Evolutionary conservation across 1,140 invertebrate genomes (phyloP), one percentile per base, ranked within the genome.

Genomic region (Drosophila leontia): DNA sequence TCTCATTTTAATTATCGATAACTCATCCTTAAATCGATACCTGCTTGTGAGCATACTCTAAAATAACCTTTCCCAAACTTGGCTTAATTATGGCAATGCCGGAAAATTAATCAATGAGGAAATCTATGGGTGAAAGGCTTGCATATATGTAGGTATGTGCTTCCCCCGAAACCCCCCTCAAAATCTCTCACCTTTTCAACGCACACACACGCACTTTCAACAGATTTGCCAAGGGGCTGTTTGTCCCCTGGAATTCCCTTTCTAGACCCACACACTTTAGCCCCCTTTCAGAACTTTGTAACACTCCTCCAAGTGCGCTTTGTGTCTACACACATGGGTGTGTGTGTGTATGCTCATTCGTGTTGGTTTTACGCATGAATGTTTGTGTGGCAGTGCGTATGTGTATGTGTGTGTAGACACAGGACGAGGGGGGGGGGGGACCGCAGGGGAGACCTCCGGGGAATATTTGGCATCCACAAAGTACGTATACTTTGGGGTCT

Each of bases 401-500:
- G 44, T 57, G 59, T 55, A 9, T 2, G 9, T 0, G 15, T 15
- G 26, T 61, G 37, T 67, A n/a, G 50, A 7, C 6, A 12, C 15
- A 34, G 26, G 23, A 11, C 7, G 34, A 11, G 1, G 1, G 12
- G 6, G 26, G 6, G 26, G 7, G 13, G 15, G 37, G 9, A 34
- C 44, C 37, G n/a, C 47, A 53, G 32, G 48, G 32, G 48, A n/a
- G 37, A 65, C 39, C 48, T 53, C 48, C 62, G 61, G 78, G 57
- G 68, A 68, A 69, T 82, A 81, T 86, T 81, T 80, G 84, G 84
- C 77, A 87, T 87, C 83, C 83, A 83, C 83, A 87, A 84, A 87
- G 84, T 88, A 83, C 83, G 80, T 83, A 87, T 88, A 83, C 84
- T 87, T 87, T 88, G 83, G 84, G 83, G 83, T 87, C 83, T 88